A percentile compares a stretch with the other conserved stretches of the same genome.
Conservation (phyloP, 2,888 invertebrate genomes). For the Nemoura dubitans region DNA sequence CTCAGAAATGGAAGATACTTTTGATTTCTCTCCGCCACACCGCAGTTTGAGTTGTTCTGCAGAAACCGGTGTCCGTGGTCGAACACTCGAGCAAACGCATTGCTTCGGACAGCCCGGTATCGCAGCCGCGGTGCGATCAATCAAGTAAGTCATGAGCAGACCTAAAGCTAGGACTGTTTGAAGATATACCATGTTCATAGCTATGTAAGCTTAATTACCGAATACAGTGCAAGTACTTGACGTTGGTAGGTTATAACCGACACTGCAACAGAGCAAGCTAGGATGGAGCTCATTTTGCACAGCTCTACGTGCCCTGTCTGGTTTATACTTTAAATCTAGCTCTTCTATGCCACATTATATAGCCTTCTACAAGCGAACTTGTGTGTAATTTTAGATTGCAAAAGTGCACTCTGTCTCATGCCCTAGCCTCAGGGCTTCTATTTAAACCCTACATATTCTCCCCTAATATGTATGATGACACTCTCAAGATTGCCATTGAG, state of each 20-base stretch:
- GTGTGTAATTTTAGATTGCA: not conserved
- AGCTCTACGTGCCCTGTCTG: not conserved
- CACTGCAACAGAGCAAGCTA: not conserved
- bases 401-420: not conserved
- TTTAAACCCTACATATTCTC: not conserved
- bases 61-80: conserved; percentile 18
- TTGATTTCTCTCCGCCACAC: conserved; percentile 68
- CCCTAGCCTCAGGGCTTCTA: not conserved
- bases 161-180: not conserved
- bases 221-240: not conserved
- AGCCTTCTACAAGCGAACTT: not conserved
- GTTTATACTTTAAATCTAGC: not conserved
- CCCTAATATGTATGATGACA: not conserved
- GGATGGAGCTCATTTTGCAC: not conserved
- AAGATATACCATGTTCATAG: not conserved
- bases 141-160: not conserved
- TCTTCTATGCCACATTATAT: not conserved
- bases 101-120: conserved; percentile 22
- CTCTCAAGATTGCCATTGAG: not conserved
- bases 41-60: conserved; percentile 63
- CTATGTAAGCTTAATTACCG: too few species aligned
- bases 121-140: not conserved
- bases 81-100: conserved; percentile 40
- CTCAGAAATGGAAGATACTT: conserved; percentile 69
- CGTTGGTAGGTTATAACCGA: not conserved